Base-by-base conservation (phyloP, 92 coral and sea anemone species). In the Metridium senile region DNA sequence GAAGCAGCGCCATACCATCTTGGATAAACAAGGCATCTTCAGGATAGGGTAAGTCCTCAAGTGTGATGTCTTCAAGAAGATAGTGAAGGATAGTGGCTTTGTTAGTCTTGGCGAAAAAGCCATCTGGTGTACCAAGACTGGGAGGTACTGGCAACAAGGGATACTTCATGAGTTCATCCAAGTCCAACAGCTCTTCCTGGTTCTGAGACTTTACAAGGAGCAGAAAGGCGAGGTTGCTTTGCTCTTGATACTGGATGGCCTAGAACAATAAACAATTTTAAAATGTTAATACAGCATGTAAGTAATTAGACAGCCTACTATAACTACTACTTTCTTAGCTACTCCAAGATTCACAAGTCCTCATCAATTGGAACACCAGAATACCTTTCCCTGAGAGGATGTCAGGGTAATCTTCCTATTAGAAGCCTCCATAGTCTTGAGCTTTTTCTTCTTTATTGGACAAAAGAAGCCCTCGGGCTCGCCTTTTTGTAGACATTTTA, bases 321-420 rank as follows among this genome's bases (percentile, higher is more conserved):
- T n/a, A n/a, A n/a, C n/a, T n/a, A n/a, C n/a, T n/a, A n/a, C n/a
- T n/a, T n/a, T n/a, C n/a, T n/a, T n/a, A n/a, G n/a, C n/a, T n/a
- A n/a, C n/a, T n/a, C n/a, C n/a, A n/a, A n/a, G n/a, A n/a, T n/a
- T n/a, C n/a, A n/a, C n/a, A n/a, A n/a, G n/a, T n/a, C n/a, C n/a
- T n/a, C n/a, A n/a, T n/a, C n/a, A n/a, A n/a, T n/a, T n/a, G n/a
- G n/a, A n/a, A n/a, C n/a, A n/a, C n/a, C n/a, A n/a, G n/a, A n/a
- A 16, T 74, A 86, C 90, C 86, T 70, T 86, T 30, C 90, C 90
- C 64, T 86, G 83, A 31, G 90, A 86, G 58, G 82, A 66, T 69
- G 87, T 87, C 73, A 86, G 87, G 10, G 56, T 66, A 66, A 86
- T 84, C 47, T 49, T 66, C 66, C 71, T 87, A 77, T 27, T 82